Percentiles rank a stretch among this genome's conserved stretches.
phyloP scores from a whole-genome alignment of 30 jellyfish, hydroid and myxozoan species.

The Haliclystus octoradiatus region DNA sequence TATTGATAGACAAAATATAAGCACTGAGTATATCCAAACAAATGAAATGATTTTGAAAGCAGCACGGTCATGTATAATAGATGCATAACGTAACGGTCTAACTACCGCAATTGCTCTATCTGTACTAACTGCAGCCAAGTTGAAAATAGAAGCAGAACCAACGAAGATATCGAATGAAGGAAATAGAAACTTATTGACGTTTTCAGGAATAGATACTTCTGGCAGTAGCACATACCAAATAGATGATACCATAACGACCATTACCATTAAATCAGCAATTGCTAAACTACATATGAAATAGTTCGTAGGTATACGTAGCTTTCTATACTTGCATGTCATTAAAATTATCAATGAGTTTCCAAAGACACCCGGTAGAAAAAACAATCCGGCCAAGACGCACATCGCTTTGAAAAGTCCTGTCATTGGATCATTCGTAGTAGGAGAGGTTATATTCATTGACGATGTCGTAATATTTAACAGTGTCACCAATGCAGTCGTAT shows the following conservation, averaged over 20 bases:
- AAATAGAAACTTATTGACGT: conserved; percentile 3
- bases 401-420: conserved; percentile 25
- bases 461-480: too few species aligned
- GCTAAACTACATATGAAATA: conserved; percentile 47
- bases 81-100: conserved; percentile 41
- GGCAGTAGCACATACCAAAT: conserved; percentile 28
- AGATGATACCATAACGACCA: conserved; percentile 30
- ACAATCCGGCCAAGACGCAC: conserved; percentile 36
- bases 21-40: conserved; percentile 43
- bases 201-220: conserved; percentile 14
- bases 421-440: neutral
- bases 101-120: conserved; percentile 67
- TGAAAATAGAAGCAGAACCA: conserved; percentile 65
- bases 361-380: conserved; percentile 52
- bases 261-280: conserved; percentile 54
- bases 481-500: too few species aligned
- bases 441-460: neutral
- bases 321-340: conserved; percentile 27
- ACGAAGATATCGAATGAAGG: conserved; percentile 47
- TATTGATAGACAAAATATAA: conserved; percentile 29
- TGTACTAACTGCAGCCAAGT: conserved; percentile 68
- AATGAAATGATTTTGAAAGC: conserved; percentile 12
- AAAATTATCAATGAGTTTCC: conserved; percentile 43
- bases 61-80: conserved; percentile 3
- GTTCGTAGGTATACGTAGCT: conserved; percentile 53